Evolutionary conservation across 2,888 invertebrate genomes (phyloP), one percentile per base, ranked within the genome.

Genomic region (Iselma pallidipennis): DNA sequence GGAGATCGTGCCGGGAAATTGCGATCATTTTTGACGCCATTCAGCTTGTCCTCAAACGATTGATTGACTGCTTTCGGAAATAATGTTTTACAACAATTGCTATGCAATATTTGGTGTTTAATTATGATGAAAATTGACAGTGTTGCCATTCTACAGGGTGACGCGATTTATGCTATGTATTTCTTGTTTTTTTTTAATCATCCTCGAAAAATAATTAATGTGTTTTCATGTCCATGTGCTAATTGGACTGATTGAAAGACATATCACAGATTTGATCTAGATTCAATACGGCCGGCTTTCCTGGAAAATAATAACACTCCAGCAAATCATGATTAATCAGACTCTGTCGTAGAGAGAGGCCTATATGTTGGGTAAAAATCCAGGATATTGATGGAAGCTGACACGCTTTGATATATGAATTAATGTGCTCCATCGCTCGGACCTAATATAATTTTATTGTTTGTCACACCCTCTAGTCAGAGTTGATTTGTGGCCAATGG

Each of bases 391-490:
- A 61, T 65, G 61, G 52, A 49, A 61, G 28, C 49, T 62, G 65
- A 65, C 65, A 59, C 52, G 65, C 57, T 65, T 55, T 65, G 65
- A 65, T 65, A 70, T 70, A 66, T 66, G 65, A 70, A 65, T 65
- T 67, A 62, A 61, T 60, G 65, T 60, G 55, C 64, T 55, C 65
- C 55, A 55, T 52, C 52, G 60, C 67, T 64, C 68, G 61, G 56
- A 49, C 61, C 65, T 69, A 69, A 68, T 71, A 69, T 67, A 69
- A 70, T 68, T 71, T 70, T 70, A 70, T 71, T 68, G 71, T 68
- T 70, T 64, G 68, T 63, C 65, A 61, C 60, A 60, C 52, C 63
- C 67, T 55, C 54, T 61, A 63, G 66, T 67, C 57, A 55, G 10
- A 2, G 33, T 61, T 66, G 70, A 68, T 68, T 70, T 69, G 66